phyloP scores from a whole-genome alignment of 2,797 vertebrate genomes.

The Cossypha dichroa region DNA sequence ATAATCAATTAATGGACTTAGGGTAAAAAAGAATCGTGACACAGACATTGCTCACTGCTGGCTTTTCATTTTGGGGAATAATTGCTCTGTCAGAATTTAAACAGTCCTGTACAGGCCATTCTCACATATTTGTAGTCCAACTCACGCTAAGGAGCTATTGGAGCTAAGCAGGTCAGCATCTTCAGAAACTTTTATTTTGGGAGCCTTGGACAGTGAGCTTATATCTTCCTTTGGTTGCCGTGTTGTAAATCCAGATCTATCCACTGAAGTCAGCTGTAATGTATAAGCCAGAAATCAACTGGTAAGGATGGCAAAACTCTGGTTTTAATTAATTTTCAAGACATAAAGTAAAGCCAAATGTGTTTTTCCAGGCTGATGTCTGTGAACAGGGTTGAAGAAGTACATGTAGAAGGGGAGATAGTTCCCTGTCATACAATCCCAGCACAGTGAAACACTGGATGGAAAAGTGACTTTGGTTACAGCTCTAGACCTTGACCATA shows the following conservation, averaged over 20 bases:
- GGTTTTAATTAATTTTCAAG: slow-evolving; percentile 50
- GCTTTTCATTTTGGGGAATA: neutral
- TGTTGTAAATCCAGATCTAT: neutral
- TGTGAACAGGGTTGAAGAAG: neutral
- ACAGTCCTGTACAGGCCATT: neutral
- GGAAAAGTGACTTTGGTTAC: neutral
- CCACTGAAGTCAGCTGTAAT: neutral
- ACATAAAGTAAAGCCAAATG: slow-evolving; percentile 38
- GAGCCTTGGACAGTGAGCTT: neutral
- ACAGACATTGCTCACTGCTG: accelerated
- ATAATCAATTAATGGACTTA: neutral
- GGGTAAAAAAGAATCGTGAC: accelerated
- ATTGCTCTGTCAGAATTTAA: neutral
- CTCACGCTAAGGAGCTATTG: accelerated
- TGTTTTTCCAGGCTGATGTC: neutral
- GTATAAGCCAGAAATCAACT: neutral
- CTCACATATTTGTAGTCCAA: neutral
- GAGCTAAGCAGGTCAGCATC: neutral
- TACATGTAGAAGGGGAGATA: neutral
- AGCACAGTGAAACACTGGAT: neutral
- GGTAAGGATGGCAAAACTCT: slow-evolving; percentile 6
- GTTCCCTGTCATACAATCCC: neutral
- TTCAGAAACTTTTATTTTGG: neutral
- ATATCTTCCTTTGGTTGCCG: neutral
- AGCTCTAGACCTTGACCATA: neutral